Base-by-base conservation (phyloP, 2,113 vertebrate genomes). In the Calonectris borealis region DNA sequence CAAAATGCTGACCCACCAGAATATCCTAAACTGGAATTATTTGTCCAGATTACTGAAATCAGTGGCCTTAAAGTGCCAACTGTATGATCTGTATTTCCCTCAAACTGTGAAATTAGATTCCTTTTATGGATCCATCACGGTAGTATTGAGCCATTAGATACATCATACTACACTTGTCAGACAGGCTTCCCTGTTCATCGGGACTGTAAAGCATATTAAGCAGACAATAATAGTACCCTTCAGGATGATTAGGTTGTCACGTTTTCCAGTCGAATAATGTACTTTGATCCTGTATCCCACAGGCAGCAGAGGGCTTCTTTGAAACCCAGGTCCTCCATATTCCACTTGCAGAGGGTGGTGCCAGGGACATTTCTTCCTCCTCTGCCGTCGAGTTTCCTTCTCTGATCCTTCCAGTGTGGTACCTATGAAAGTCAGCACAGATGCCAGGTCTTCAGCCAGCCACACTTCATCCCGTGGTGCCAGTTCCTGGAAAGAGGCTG, bases 401-500 rank as follows among this genome's bases (percentile, higher is more conserved):
- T 80, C 38, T 12, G 7, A 0, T 49, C 85, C 29, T 86, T 44
- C 52, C 49, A 75, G 22, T 57, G 54, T 66, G 32, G n/a, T 75
- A 95, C 77, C 69, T 96, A 42, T 69, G 66, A 93, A 86, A 89
- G 48, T 88, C 77, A 91, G 94, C 17, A 61, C 34, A 93, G 70
- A 94, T 85, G 73, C 83, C 89, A 93, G 78, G 54, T 87, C 78
- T 92, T 91, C 46, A 69, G 44, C 66, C 70, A 90, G 78, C 65
- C 54, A 29, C 21, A 1, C 70, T 89, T 78, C 83, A 85, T 61
- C 52, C 64, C 4, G 1, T 18, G 7, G 49, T 94, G 96, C 93
- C 94, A 97, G 77, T 89, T 97, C 91, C 84, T 95, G 94, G 95
- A 97, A 96, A 94, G 91, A 96, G 83, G 44, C 91, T 93, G 91